A percentile compares a stretch with the other conserved stretches of the same genome.
Conservation (phyloP, 2,113 vertebrate genomes). For the Sceloporus tristichus region DNA sequence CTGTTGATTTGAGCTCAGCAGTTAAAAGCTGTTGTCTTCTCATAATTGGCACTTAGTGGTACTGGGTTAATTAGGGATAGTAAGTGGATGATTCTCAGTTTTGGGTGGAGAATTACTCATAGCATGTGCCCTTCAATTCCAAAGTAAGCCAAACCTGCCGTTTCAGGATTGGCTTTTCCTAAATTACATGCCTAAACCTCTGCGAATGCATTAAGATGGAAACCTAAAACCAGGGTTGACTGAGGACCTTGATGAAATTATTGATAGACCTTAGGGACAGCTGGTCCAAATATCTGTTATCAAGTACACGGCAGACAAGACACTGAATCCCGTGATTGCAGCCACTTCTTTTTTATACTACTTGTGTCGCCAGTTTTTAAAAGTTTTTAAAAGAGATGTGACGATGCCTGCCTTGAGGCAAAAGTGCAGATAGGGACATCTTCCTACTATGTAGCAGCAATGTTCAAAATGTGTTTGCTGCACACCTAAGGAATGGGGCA, state of each 20-base stretch:
- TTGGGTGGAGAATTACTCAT: background rate
- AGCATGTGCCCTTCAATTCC: background rate
- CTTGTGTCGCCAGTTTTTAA: background rate
- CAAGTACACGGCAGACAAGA: background rate
- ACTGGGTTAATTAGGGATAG: background rate
- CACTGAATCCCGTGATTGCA: background rate
- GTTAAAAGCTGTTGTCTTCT: slow-evolving; percentile 1
- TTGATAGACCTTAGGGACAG: slow-evolving; percentile 2
- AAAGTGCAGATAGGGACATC: background rate
- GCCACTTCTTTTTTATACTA: background rate
- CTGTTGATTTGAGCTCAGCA: background rate
- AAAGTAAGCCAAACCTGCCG: background rate
- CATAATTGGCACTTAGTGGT: background rate
- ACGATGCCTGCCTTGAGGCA: background rate
- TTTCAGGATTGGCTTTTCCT: background rate
- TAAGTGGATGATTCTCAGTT: slow-evolving; percentile 10
- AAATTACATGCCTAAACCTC: background rate
- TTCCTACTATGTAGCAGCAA: background rate
- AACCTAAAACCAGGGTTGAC: slow-evolving; percentile 37
- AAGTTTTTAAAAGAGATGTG: too few relatives aligned
- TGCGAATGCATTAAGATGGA: slow-evolving; percentile 11
- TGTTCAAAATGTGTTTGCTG: background rate
- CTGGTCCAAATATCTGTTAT: slow-evolving; percentile 33
- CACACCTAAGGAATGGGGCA: background rate
- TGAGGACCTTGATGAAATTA: slow-evolving; percentile 29